These are phyloP conservation scores for Torymus aiolomorphi DNA, from an alignment of 2,888 invertebrate genomes.

Conservation along the genomic window DNA sequence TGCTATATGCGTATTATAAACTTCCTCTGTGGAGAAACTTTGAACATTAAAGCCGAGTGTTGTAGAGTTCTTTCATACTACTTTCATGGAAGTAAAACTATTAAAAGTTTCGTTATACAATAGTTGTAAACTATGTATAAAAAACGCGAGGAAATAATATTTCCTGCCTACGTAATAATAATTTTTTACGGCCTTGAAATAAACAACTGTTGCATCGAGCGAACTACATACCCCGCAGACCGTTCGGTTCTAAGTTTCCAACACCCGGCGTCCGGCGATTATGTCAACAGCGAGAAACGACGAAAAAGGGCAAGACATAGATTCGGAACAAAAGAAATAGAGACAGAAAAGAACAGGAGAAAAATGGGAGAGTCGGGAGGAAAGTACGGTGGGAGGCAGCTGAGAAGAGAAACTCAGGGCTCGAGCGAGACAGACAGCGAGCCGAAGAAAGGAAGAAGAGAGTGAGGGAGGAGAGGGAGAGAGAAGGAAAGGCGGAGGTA, in stretches of 20 bases:
- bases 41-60: too few relatives aligned
- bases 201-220: too few relatives aligned
- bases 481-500: constrained; percentile 21
- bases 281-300: neutral
- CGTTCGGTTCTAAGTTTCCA: neutral
- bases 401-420: constrained; percentile 9
- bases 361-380: constrained; percentile 23
- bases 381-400: neutral
- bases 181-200: too few relatives aligned
- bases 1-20: too few relatives aligned
- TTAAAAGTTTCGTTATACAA: too few relatives aligned
- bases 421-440: neutral
- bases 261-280: neutral
- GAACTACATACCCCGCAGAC: too few relatives aligned
- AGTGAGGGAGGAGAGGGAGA: constrained; percentile 2
- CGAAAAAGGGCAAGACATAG: constrained; percentile 30
- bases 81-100: too few relatives aligned
- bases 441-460: neutral
- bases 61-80: too few relatives aligned
- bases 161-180: too few relatives aligned
- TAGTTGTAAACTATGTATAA: too few relatives aligned
- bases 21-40: too few relatives aligned
- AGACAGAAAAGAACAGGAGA: neutral
- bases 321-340: constrained; percentile 30
- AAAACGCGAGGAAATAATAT: too few relatives aligned